A percentile compares a stretch with the other conserved stretches of the same genome.
These are phyloP conservation scores for Penaeus monodon DNA, from an alignment of 2,888 invertebrate genomes.

Conservation along the genomic window DNA sequence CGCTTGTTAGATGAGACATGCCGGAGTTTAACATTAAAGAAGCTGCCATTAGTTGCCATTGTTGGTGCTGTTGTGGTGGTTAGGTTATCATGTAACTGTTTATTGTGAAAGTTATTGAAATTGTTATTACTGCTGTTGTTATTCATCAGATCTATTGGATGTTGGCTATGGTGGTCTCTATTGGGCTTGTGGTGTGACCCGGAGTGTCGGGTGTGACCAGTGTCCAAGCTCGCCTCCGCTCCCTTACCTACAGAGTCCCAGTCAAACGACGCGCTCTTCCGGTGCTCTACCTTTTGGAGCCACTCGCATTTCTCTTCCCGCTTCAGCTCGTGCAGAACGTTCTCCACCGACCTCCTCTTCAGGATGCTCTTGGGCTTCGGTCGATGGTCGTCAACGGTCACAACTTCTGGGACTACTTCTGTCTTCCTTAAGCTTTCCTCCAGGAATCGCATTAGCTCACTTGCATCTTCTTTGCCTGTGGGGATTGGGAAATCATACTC, in stretches of 20 bases:
- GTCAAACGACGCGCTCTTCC: slow-evolving; percentile 57
- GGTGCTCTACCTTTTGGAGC: slow-evolving; percentile 56
- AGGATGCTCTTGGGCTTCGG: slow-evolving; percentile 63
- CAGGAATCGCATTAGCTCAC: slow-evolving; percentile 59
- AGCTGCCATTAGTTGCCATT: slow-evolving; percentile 44
- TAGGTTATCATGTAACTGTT: slow-evolving; percentile 14
- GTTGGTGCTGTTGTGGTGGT: slow-evolving; percentile 18
- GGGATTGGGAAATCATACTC: slow-evolving; percentile 65
- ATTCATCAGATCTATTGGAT: background rate
- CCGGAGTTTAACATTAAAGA: slow-evolving; percentile 62
- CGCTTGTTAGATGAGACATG: slow-evolving; percentile 56
- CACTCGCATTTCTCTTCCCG: slow-evolving; percentile 50
- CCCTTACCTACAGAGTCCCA: slow-evolving; percentile 61
- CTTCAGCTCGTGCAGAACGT: slow-evolving; percentile 52
- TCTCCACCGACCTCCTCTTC: slow-evolving; percentile 62
- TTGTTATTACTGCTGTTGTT: slow-evolving; percentile 1
- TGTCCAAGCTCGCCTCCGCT: slow-evolving; percentile 41
- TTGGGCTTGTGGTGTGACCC: slow-evolving; percentile 7
- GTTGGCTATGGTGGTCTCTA: slow-evolving; percentile 23
- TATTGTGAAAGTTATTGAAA: background rate
- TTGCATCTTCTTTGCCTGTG: slow-evolving; percentile 62
- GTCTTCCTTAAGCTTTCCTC: slow-evolving; percentile 58
- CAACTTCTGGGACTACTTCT: slow-evolving; percentile 62
- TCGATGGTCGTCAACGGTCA: slow-evolving; percentile 43
- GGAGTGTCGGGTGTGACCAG: slow-evolving; percentile 33